Percentiles rank a stretch among this genome's conserved stretches.
These are phyloP conservation scores for Drosophila asahinai DNA, from an alignment of 1,140 invertebrate genomes.

Conservation along the genomic window DNA sequence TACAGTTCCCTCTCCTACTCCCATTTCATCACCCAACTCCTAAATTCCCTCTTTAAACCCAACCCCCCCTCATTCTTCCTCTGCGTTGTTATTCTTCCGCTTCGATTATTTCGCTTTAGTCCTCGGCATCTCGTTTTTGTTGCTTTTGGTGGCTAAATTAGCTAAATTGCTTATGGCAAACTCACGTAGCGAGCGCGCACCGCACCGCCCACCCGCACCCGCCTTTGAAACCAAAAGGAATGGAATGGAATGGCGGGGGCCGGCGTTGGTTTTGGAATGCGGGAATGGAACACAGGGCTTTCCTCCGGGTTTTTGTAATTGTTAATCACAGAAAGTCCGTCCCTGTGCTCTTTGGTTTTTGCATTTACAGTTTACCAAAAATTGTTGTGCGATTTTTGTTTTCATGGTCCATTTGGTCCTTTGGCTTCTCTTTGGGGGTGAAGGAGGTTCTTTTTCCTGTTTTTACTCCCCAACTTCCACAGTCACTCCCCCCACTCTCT, in stretches of 20 bases:
- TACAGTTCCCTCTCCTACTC: too few species aligned
- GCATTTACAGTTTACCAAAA: slow-evolving; percentile 26
- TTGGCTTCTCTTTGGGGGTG: neutral
- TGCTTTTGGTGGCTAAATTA: slow-evolving; percentile 64
- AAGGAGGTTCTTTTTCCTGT: neutral
- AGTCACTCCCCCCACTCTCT: neutral
- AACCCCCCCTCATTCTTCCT: slow-evolving; percentile 2
- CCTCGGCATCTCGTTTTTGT: slow-evolving; percentile 48
- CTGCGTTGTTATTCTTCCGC: slow-evolving; percentile 63
- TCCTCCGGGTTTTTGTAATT: slow-evolving; percentile 66
- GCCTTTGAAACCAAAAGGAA: neutral
- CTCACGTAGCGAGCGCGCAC: slow-evolving; percentile 73
- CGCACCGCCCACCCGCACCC: neutral
- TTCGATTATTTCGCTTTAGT: slow-evolving; percentile 71
- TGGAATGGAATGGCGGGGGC: neutral
- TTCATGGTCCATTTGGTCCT: slow-evolving; percentile 46
- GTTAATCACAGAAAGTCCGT: slow-evolving; percentile 72
- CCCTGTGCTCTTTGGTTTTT: slow-evolving; percentile 7
- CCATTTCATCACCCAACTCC: neutral
- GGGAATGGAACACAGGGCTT: slow-evolving; percentile 6
- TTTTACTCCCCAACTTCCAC: neutral
- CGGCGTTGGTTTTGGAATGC: neutral
- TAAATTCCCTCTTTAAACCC: neutral
- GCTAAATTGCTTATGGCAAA: slow-evolving; percentile 82
- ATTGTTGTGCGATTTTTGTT: slow-evolving; percentile 50